Evolutionary conservation across 2,113 vertebrate species (phyloP).

Genomic region (Centropristis striata): DNA sequence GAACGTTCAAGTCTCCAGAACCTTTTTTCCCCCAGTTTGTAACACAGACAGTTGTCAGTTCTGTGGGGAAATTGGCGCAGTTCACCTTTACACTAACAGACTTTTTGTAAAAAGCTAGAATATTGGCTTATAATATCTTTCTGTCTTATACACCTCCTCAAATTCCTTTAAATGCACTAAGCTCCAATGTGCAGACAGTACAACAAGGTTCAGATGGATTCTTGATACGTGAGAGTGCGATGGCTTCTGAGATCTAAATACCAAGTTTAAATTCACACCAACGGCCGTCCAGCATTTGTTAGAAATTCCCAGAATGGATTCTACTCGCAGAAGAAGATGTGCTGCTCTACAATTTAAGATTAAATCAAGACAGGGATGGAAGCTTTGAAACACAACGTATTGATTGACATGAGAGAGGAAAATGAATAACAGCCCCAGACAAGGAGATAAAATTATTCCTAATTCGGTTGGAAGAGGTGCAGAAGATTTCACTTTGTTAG

Average conservation of each 20-base stretch:
- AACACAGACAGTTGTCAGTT: too few relatives aligned
- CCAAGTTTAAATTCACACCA: conserved; percentile 1
- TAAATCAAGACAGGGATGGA: conserved; percentile 42
- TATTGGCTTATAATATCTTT: background rate
- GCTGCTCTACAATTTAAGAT: conserved; percentile 34
- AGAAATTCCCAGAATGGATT: conserved; percentile 53
- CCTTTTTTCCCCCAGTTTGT: background rate
- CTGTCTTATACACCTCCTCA: background rate
- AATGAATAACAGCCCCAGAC: conserved; percentile 27
- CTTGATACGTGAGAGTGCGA: background rate
- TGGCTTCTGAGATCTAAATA: background rate
- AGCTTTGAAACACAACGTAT: conserved; percentile 46
- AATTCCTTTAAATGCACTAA: background rate
- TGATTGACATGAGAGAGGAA: conserved; percentile 35
- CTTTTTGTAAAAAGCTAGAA: background rate
- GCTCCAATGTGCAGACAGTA: background rate
- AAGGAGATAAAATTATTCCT: conserved; percentile 24
- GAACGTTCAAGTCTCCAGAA: background rate
- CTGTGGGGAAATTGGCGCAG: background rate
- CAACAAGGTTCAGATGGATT: background rate
- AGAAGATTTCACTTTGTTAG: conserved; percentile 22
- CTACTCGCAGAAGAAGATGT: conserved; percentile 14
- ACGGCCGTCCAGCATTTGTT: conserved; percentile 24
- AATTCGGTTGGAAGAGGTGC: conserved; percentile 2
- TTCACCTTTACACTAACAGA: background rate